Base-by-base conservation (phyloP, 1,140 invertebrate genomes). In the Neodiprion pinetum region DNA sequence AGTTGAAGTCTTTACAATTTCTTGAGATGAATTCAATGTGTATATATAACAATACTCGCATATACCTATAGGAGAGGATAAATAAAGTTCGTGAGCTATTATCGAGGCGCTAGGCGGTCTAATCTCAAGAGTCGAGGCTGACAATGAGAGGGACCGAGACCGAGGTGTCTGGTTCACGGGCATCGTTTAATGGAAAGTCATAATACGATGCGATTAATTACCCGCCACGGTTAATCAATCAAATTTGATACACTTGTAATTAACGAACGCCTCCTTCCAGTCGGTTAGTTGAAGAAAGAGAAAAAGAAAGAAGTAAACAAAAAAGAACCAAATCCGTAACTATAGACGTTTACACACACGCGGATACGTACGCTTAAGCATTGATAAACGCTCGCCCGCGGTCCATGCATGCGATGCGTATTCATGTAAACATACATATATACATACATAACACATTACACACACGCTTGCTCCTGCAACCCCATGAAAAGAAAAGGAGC, bases 201-300 rank as follows among this genome's bases (percentile, higher is more conserved):
- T 71, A 71, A 71, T 71, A 71, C 53, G 11, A 17, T 14, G 53
- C 53, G 53, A 61, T 61, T 61, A 61, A 61, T 61, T 61, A 61
- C 53, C 9, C n/a, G 53, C 53, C 53, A 12, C 11, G n/a, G 70
- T 40, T 49, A 48, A 49, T 53, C 70, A 71, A 48, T 61, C 53
- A 61, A 61, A 61, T 61, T 61, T 61, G 53, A 61, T 61, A 61
- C 53, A 17, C 53, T 61, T 66, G 65, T 66, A 50, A 40, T 66
- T 72, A 61, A 28, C 53, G 10, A 40, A 14, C 17, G 21, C 21
- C 67, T 71, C 74, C 77, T 81, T 83, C 80, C 80, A 84, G 82
- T 84, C 83, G 79, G 80, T 83, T 84, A 86, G 28, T 84, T 84
- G 82, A 61, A 61, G 8, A 61, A 61, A 1, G 11, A 61, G 8